Conservation (phyloP, 1,140 invertebrate species). For the Babylonia areolata region DNA sequence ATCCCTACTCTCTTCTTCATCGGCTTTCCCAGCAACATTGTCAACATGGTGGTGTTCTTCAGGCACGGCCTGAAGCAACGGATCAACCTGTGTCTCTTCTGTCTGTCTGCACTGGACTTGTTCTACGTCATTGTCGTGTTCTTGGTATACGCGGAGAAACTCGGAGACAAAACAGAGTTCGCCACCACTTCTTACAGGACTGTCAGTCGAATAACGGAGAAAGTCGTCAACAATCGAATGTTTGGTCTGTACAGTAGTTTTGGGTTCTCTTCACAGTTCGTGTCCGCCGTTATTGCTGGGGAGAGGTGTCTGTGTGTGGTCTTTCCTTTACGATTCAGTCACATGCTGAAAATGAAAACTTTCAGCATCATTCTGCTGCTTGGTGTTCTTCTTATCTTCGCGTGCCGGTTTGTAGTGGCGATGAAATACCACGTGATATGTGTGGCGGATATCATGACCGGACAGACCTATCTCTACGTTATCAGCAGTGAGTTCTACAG, state of each 20-base stretch:
- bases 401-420: neutral
- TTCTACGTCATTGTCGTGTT: neutral
- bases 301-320: conserved; percentile 25
- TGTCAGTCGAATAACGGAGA: neutral
- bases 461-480: neutral
- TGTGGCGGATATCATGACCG: neutral
- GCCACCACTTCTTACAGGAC: neutral
- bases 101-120: neutral
- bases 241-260: neutral
- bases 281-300: conserved; percentile 7
- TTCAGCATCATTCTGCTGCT: neutral
- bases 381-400: neutral
- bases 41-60: conserved; percentile 31
- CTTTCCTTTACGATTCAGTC: neutral
- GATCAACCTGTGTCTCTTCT: conserved; percentile 29
- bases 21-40: conserved; percentile 33
- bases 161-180: neutral
- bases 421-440: neutral
- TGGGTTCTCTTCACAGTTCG: neutral
- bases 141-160: neutral
- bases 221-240: neutral
- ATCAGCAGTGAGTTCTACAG: neutral
- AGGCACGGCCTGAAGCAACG: conserved; percentile 24
- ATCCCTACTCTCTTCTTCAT: conserved; percentile 29
- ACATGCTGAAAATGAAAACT: neutral